A percentile compares a stretch with the other conserved stretches of the same genome.
These are phyloP conservation scores for Chloromyia formosa DNA, from an alignment of 2,888 invertebrate species.

Conservation along the genomic window DNA sequence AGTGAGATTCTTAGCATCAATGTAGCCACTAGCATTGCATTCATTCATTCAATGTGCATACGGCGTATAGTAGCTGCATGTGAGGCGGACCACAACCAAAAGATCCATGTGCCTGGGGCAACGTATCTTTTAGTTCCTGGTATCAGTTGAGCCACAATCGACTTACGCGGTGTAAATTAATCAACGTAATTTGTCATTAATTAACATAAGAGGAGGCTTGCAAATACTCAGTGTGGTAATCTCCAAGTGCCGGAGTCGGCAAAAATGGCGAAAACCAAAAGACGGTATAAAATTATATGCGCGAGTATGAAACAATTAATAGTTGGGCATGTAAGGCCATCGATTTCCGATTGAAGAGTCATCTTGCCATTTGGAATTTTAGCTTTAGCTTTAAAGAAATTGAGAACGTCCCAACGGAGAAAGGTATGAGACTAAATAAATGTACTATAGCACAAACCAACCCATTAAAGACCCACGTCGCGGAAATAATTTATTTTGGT, in stretches of 20 bases:
- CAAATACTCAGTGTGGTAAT: conserved; percentile 5
- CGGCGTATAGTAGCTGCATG: no score
- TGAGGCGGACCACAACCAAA: no score
- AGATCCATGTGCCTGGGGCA: conserved; percentile 9
- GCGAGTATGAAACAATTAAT: conserved; percentile 29
- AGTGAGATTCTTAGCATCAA: no score
- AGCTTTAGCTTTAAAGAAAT: no score
- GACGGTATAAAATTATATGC: conserved; percentile 12
- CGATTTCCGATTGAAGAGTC: background rate
- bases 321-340: background rate
- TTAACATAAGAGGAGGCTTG: conserved; percentile 43
- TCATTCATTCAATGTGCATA: no score
- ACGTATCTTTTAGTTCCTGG: conserved; percentile 18
- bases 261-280: background rate
- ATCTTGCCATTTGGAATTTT: no score
- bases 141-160: conserved; percentile 16
- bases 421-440: no score
- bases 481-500: no score
- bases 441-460: no score
- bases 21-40: no score
- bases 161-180: conserved; percentile 48
- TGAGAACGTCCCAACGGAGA: no score
- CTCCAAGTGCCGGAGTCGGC: background rate
- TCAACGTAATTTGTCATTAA: conserved; percentile 49
- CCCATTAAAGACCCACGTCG: no score